Conservation (phyloP, 2,113 vertebrate species). For the Gyps fulvus region DNA sequence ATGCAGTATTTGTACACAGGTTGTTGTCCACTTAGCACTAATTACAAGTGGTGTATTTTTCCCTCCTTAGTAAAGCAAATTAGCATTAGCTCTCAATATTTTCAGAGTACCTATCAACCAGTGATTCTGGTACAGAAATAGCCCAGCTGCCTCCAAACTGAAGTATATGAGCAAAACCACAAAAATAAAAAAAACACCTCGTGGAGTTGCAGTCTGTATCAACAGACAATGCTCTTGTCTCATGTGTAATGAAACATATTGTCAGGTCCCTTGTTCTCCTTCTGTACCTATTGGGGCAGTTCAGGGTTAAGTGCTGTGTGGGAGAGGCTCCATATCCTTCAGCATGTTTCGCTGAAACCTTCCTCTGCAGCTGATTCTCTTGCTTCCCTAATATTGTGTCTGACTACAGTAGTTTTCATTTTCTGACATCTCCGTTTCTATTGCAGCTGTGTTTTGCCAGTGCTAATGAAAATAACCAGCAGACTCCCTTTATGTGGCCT, state of each 20-base stretch:
- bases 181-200: neutral
- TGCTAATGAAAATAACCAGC: neutral
- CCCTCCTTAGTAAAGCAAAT: neutral
- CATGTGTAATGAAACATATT: neutral
- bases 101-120: neutral
- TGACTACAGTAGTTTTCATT: neutral
- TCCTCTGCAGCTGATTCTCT: neutral
- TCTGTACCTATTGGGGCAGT: accelerated
- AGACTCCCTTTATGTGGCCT: neutral
- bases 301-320: neutral
- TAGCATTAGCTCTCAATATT: neutral
- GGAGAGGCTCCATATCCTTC: neutral
- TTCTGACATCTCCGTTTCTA: neutral
- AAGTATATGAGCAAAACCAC: neutral
- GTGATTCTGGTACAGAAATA: neutral
- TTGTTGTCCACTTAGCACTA: neutral
- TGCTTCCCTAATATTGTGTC: accelerated
- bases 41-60: neutral
- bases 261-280: neutral
- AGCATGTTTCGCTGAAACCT: neutral
- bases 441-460: neutral
- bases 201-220: neutral
- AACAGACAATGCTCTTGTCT: neutral
- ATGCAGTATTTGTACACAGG: neutral
- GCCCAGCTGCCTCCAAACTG: neutral